Base-by-base conservation (phyloP, 2,113 vertebrate genomes). In the Microcebus murinus region DNA sequence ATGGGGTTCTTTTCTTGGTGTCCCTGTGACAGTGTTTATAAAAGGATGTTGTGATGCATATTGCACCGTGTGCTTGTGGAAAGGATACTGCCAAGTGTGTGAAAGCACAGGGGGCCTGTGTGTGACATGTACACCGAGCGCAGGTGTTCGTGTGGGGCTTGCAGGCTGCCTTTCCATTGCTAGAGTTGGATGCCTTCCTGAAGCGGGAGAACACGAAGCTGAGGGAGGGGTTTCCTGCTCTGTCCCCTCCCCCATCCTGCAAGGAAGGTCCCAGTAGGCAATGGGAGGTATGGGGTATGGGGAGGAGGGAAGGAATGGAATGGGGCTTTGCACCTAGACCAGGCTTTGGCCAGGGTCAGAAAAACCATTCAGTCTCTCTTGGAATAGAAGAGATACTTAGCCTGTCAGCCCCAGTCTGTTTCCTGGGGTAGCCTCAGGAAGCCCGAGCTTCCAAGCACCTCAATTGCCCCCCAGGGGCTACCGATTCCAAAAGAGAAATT, bases 401-500 rank as follows among this genome's bases (percentile, higher is more conserved):
- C 18, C 17, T 1, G 0, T 57, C 13, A 21, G 48, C 48, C 17
- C 0, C 73, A 83, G 36, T 7, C 57, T 45, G 31, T 70, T 79
- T 82, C 65, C 3, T 1, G 11, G 61, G 52, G 74, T 79, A 39
- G 91, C 96, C 79, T 4, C 45, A 0, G 50, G 70, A 8, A 31
- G 52, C 94, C 27, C 5, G 55, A 36, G 83, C 48, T 18, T 94
- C 39, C 27, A 71, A 6, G 90, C 1, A 45, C 97, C 65, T 92
- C 74, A 12, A 8, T 0, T 80, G 1, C 11, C 86, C 97, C 85
- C 97, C 83, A 52, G 73, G 95, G 95, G 93, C 63, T 97, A 89
- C 97, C 95, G 85, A 57, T 97, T 97, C 74, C 93, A 48, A 65
- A 98, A 99, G 98, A 99, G 98, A 98, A 98, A 98, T 95, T 95